phyloP scores from a whole-genome alignment of 1,140 invertebrate species.

The Drosophila ananassae region DNA sequence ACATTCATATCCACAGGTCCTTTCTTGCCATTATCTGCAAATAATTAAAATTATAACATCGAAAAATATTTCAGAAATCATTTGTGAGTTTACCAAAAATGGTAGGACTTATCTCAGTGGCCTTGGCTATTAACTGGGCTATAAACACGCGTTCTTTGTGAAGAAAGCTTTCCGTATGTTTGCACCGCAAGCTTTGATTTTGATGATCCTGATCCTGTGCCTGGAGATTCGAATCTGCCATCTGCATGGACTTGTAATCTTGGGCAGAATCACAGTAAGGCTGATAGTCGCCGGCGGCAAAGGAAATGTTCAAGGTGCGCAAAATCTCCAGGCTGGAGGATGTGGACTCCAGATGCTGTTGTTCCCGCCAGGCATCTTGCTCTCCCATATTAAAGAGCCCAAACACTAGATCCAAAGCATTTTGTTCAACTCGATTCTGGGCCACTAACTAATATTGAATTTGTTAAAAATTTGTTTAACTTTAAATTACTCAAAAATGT shows the following conservation, averaged over 20 bases:
- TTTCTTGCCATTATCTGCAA: constrained; percentile 83
- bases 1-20: constrained; percentile 61
- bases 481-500: not conserved
- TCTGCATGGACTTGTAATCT: constrained; percentile 56
- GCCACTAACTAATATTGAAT: constrained; percentile 51
- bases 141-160: constrained; percentile 76
- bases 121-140: constrained; percentile 72
- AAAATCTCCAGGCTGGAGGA: constrained; percentile 77
- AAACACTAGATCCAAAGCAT: constrained; percentile 67
- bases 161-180: constrained; percentile 81
- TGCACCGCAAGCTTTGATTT: constrained; percentile 83
- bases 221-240: constrained; percentile 11
- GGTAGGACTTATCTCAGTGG: constrained; percentile 73
- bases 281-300: constrained; percentile 72
- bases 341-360: constrained; percentile 70
- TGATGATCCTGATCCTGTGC: constrained; percentile 62
- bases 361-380: constrained; percentile 75
- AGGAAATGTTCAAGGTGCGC: constrained; percentile 73
- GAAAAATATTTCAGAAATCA: not conserved
- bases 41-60: too few species aligned
- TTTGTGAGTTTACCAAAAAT: constrained; percentile 63
- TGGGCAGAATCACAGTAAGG: constrained; percentile 60
- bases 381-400: constrained; percentile 82
- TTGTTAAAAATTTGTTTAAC: too few species aligned
- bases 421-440: constrained; percentile 73